A percentile compares a stretch with the other conserved stretches of the same genome.
These are phyloP conservation scores for Drosophila repleta DNA, from an alignment of 1,140 invertebrate genomes.

Conservation along the genomic window DNA sequence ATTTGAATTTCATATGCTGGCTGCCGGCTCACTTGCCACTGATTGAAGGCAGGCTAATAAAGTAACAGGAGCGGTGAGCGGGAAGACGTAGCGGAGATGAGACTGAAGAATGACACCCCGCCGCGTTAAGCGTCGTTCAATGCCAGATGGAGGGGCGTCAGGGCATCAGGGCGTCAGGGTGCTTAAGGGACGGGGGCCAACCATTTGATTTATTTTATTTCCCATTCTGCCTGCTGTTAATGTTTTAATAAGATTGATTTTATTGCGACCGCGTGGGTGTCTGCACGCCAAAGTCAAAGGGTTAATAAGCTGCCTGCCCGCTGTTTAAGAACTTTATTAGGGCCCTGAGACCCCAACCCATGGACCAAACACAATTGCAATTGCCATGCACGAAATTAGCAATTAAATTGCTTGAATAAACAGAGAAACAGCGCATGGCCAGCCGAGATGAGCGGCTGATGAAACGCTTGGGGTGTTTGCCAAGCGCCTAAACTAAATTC, in stretches of 20 bases:
- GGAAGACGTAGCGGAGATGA: background rate
- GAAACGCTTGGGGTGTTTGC: background rate
- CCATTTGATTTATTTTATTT: constrained; percentile 82
- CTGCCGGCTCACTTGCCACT: constrained; percentile 47
- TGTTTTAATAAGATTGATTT: constrained; percentile 83
- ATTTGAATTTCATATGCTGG: constrained; percentile 81
- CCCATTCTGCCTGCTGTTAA: constrained; percentile 71
- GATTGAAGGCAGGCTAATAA: constrained; percentile 79
- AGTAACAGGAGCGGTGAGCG: constrained; percentile 33
- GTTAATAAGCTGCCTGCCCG: constrained; percentile 73
- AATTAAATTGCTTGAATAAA: constrained; percentile 55
- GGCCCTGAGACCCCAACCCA: constrained; percentile 11
- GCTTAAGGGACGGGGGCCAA: constrained; percentile 35
- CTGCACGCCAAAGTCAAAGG: constrained; percentile 56
- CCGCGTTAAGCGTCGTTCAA: constrained; percentile 69
- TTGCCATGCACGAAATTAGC: constrained; percentile 31
- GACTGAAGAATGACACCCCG: constrained; percentile 44
- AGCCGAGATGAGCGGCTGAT: constrained; percentile 5
- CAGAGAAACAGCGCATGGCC: constrained; percentile 19
- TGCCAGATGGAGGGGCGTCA: constrained; percentile 3
- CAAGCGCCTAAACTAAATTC: constrained; percentile 1
- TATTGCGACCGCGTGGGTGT: constrained; percentile 64
- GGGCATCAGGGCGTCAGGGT: background rate
- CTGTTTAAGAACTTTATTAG: constrained; percentile 73
- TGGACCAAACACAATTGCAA: constrained; percentile 1